phyloP scores from a whole-genome alignment of 2,113 vertebrate species.

The Phylloscopus trochiloides region DNA sequence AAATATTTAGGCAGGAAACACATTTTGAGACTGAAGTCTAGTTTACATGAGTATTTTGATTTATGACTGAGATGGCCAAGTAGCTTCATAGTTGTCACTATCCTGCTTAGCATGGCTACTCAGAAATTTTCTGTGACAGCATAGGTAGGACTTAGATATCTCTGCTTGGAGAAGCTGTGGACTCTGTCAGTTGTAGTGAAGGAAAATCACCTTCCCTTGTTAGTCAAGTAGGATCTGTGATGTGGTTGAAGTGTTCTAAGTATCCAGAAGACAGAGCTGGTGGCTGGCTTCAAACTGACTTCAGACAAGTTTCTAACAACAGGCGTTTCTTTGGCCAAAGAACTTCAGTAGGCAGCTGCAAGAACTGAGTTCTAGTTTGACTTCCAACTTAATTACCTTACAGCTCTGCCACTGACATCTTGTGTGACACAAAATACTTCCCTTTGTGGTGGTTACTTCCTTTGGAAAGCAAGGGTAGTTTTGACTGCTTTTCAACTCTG shows the following conservation, averaged over 20 bases:
- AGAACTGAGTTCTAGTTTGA: neutral
- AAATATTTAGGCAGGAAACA: slow-evolving; percentile 76
- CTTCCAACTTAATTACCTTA: neutral
- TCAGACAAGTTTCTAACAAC: neutral
- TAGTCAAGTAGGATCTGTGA: neutral
- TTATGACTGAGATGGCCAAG: neutral
- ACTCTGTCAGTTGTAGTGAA: neutral
- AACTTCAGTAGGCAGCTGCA: neutral
- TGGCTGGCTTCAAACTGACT: neutral
- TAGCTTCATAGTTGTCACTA: neutral
- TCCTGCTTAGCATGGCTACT: neutral
- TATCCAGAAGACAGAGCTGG: neutral
- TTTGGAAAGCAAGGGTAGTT: neutral
- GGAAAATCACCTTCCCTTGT: neutral
- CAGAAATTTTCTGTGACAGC: neutral
- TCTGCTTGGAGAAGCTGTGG: neutral
- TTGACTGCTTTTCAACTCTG: neutral
- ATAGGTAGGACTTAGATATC: neutral
- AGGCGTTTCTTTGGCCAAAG: neutral
- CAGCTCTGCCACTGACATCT: neutral
- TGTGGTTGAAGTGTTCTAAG: neutral
- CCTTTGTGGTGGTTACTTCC: neutral
- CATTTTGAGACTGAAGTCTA: slow-evolving; percentile 59
- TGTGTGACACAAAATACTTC: rapidly evolving
- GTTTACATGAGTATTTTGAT: slow-evolving; percentile 61